Evolutionary conservation across 2,113 vertebrate species (phyloP), one percentile per base, ranked within the genome.

Genomic region (Aptenodytes forsteri): DNA sequence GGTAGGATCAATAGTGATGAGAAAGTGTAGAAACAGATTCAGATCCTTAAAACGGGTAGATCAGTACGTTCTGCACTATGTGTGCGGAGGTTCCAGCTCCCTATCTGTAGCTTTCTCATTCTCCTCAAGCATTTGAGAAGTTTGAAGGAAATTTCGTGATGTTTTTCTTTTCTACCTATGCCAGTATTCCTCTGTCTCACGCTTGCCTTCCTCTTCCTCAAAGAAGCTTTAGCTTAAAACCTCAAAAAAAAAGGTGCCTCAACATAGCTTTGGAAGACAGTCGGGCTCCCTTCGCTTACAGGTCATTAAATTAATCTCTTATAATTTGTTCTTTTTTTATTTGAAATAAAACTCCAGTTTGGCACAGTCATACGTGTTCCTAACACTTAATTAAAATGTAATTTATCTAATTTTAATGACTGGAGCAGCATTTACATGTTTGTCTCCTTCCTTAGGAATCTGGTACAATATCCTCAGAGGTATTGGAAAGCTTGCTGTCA

Each of bases 391-490:
- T 56, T 7, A 64, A 89, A 77, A 61, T 80, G 52, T 42, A 36
- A 76, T 79, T 87, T 52, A 65, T 87, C 52, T 82, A 17, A 83
- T 47, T 79, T 59, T 52, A 71, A 47, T 54, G 75, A 58, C 30
- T 44, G 27, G 15, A 87, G 49, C 7, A 52, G 34, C 38, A 46
- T 55, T 94, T 78, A 87, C 13, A 16, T 79, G 34, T 82, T 86
- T 97, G 26, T 81, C 36, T 92, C 42, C 50, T 93, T 92, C 69
- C 97, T 50, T 93, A 99, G 99, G 99, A 50, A 99, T 99, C 98
- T 99, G 99, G 99, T 99, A 99, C 97, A 99, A 99, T 87, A 99
- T 99, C 67, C 98, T 99, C 92, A 97, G 99, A 96, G 99, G 99
- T 13, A 98, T 99, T 34, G 99, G 99, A 92, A 99, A 99, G 93